phyloP scores from a whole-genome alignment of 2,888 invertebrate genomes.

The Rhodophaea formosa region DNA sequence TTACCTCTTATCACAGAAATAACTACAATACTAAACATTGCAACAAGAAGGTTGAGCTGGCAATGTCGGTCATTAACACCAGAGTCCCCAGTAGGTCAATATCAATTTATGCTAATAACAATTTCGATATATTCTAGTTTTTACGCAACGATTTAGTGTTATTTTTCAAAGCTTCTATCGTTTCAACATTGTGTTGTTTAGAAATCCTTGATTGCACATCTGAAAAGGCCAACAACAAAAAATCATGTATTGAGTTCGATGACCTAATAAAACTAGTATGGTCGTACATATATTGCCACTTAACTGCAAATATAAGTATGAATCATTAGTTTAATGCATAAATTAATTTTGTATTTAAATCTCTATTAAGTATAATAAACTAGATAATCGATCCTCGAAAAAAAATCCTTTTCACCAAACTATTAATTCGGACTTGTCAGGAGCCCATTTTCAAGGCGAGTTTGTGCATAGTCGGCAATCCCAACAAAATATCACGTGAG shows the following conservation, averaged over 20 bases:
- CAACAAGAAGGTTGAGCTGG: neutral
- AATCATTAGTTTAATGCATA: too few species aligned
- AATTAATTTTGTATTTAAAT: too few species aligned
- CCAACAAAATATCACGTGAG: too few species aligned
- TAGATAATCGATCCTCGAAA: too few species aligned
- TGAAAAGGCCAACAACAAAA: neutral
- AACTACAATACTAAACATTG: neutral
- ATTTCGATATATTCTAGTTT: slow-evolving; percentile 11
- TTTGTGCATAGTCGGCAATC: too few species aligned
- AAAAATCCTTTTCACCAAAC: too few species aligned
- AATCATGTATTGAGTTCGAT: neutral
- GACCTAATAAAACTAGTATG: neutral
- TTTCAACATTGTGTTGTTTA: slow-evolving; percentile 14
- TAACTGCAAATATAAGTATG: too few species aligned
- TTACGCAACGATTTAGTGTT: slow-evolving; percentile 3
- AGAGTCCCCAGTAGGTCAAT: slow-evolving; percentile 10
- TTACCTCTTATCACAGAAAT: too few species aligned
- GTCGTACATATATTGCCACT: neutral
- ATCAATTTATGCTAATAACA: slow-evolving; percentile 7
- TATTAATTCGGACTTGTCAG: too few species aligned
- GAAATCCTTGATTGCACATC: slow-evolving; percentile 16
- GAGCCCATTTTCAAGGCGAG: too few species aligned
- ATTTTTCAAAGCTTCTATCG: slow-evolving; percentile 6
- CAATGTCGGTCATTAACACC: slow-evolving; percentile 3
- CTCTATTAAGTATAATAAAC: too few species aligned